Evolutionary conservation across 2,888 invertebrate species (phyloP).

Genomic region (Alsophila aescularia): DNA sequence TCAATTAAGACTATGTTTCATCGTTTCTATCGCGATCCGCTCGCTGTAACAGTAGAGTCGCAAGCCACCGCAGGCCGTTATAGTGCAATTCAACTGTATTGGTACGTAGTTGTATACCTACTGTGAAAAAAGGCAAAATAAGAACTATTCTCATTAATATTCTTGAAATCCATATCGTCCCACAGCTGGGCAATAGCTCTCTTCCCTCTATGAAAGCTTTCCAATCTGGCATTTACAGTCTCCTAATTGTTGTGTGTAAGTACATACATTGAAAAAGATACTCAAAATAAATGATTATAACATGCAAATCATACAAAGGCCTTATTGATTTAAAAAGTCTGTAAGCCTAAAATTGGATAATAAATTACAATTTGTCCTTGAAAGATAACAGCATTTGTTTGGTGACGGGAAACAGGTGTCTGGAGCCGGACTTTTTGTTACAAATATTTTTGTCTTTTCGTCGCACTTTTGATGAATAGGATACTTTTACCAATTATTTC

Average conservation of each 20-base stretch:
- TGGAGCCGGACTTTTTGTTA: conserved; percentile 10
- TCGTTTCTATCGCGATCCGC: conserved; percentile 8
- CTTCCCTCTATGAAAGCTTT: too few species aligned
- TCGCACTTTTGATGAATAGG: conserved; percentile 8
- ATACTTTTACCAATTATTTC: conserved; percentile 4
- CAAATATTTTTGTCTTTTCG: conserved; percentile 20
- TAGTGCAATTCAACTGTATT: conserved; percentile 9
- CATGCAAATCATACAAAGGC: background rate
- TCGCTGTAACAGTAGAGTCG: background rate
- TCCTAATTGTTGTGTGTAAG: too few species aligned
- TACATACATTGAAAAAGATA: background rate
- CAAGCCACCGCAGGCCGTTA: conserved; percentile 1
- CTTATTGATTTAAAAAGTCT: conserved; percentile 10
- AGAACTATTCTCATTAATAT: too few species aligned
- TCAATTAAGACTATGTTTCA: conserved; percentile 6
- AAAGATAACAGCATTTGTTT: conserved; percentile 22
- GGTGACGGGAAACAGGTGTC: conserved; percentile 21
- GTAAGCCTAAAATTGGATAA: conserved; percentile 15
- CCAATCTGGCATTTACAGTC: too few species aligned
- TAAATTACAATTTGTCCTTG: conserved; percentile 18
- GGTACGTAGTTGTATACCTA: background rate
- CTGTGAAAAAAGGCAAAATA: too few species aligned
- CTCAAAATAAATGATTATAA: background rate
- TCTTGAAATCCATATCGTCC: too few species aligned
- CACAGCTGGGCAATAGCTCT: too few species aligned